Conservation (phyloP, 1,140 invertebrate species). For the Hylaeus volcanicus region DNA sequence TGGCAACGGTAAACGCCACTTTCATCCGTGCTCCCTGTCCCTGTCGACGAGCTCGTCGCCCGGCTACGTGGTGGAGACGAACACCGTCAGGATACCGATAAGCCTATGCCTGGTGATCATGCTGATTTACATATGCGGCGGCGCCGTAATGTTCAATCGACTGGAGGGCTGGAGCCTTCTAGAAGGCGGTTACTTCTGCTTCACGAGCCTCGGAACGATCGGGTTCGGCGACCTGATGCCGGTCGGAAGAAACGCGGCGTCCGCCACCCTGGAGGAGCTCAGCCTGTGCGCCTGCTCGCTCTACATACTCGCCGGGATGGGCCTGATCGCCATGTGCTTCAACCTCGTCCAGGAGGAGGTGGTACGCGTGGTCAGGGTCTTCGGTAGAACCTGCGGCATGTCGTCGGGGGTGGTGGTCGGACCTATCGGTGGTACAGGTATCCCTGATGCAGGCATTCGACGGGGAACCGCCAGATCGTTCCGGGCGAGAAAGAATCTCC, state of each 20-base stretch:
- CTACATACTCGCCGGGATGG: conserved; percentile 96
- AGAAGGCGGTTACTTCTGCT: conserved; percentile 96
- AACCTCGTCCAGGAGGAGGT: conserved; percentile 97
- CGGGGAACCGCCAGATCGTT: conserved; percentile 55
- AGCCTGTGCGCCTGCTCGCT: conserved; percentile 90
- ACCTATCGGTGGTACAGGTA: conserved; percentile 77
- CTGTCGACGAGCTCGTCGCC: conserved; percentile 70
- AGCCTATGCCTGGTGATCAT: conserved; percentile 94
- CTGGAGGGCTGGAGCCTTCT: conserved; percentile 94
- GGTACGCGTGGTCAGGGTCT: conserved; percentile 84
- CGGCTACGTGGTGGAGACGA: conserved; percentile 71
- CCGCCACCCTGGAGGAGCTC: conserved; percentile 87
- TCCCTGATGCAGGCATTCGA: conserved; percentile 66
- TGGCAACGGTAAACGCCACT: conserved; percentile 68
- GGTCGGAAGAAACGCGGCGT: conserved; percentile 85
- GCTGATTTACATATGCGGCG: conserved; percentile 93
- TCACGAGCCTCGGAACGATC: conserved; percentile 93
- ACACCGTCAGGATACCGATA: conserved; percentile 88
- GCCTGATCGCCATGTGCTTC: conserved; percentile 97
- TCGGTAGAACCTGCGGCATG: conserved; percentile 79
- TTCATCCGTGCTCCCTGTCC: conserved; percentile 73
- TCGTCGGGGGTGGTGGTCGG: conserved; percentile 74
- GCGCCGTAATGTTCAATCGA: conserved; percentile 94
- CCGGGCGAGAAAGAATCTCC: conserved; percentile 8
- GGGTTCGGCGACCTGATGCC: conserved; percentile 93